Evolutionary conservation across 2,888 invertebrate genomes (phyloP).

Genomic region (Lagria hirta): DNA sequence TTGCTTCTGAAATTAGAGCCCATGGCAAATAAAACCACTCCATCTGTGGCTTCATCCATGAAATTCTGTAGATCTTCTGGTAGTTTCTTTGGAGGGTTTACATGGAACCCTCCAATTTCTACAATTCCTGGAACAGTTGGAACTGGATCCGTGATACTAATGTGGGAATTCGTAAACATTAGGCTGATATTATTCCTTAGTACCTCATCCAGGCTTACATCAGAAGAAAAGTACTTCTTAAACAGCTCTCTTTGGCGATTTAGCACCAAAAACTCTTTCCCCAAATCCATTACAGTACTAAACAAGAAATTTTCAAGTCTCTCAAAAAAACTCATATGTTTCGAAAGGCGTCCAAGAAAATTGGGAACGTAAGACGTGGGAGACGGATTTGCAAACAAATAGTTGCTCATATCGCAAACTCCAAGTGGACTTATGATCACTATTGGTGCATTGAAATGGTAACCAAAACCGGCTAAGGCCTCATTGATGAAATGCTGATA

Average conservation of each 20-base stretch:
- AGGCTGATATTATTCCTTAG: slow-evolving; percentile 39
- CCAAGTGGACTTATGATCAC: slow-evolving; percentile 50
- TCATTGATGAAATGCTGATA: slow-evolving; percentile 56
- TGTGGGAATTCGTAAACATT: slow-evolving; percentile 51
- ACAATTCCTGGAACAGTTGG: slow-evolving; percentile 59
- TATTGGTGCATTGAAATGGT: slow-evolving; percentile 43
- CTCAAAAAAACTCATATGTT: slow-evolving; percentile 56
- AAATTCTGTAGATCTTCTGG: slow-evolving; percentile 31
- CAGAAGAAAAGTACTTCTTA: slow-evolving; percentile 3
- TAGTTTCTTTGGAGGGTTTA: slow-evolving; percentile 37
- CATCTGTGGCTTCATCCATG: slow-evolving; percentile 51
- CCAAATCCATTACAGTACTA: slow-evolving; percentile 29
- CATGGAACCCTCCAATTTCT: slow-evolving; percentile 60
- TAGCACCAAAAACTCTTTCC: slow-evolving; percentile 25
- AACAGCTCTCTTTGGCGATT: slow-evolving; percentile 27
- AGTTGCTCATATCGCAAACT: slow-evolving; percentile 52
- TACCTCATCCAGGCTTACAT: slow-evolving; percentile 17
- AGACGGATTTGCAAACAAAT: slow-evolving; percentile 53
- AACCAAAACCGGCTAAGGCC: slow-evolving; percentile 49
- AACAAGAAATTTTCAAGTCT: slow-evolving; percentile 56
- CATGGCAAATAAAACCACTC: slow-evolving; percentile 56
- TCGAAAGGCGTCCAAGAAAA: slow-evolving; percentile 48
- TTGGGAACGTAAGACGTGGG: slow-evolving; percentile 52
- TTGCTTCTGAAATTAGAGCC: slow-evolving; percentile 40
- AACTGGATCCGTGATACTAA: slow-evolving; percentile 54